A percentile compares a stretch with the other conserved stretches of the same genome.
These are phyloP conservation scores for Acropternis orthonyx DNA, from an alignment of 2,797 vertebrate species.

Conservation along the genomic window DNA sequence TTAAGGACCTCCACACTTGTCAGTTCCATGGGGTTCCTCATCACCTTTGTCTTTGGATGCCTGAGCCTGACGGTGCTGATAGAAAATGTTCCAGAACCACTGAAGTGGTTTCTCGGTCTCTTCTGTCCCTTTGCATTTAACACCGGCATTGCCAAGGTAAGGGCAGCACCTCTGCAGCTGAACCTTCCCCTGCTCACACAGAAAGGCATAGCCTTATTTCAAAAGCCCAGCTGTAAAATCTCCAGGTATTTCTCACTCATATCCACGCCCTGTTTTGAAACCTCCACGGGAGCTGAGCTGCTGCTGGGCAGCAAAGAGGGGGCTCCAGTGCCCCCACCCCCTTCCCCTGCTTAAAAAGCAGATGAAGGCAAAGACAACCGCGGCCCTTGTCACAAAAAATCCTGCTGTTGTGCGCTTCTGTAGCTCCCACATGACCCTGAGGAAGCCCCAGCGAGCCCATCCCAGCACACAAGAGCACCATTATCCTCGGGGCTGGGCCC, in stretches of 20 bases:
- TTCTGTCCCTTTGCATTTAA: conserved; percentile 87
- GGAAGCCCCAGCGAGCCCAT: neutral
- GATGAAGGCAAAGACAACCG: neutral
- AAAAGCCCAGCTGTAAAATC: neutral
- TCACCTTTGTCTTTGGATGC: conserved; percentile 82
- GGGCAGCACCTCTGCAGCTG: neutral
- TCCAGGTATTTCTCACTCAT: neutral
- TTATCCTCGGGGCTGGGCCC: neutral
- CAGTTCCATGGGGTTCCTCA: conserved; percentile 81
- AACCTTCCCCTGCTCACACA: neutral
- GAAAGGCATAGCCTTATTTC: neutral
- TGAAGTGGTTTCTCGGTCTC: conserved; percentile 82
- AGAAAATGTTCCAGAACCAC: conserved; percentile 77
- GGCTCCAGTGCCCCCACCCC: neutral
- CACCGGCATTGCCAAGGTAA: conserved; percentile 84
- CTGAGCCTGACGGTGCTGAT: conserved; percentile 81
- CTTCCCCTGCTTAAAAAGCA: neutral
- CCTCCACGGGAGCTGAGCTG: neutral
- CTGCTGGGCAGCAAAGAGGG: neutral
- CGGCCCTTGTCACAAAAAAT: neutral
- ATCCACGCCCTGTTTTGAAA: neutral
- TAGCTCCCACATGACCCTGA: accelerated
- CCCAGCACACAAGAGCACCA: neutral
- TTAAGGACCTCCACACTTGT: conserved; percentile 85
- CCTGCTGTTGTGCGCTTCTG: neutral